Evolutionary conservation across 2,888 invertebrate genomes (phyloP).

Genomic region (Alentia gelatinosa): DNA sequence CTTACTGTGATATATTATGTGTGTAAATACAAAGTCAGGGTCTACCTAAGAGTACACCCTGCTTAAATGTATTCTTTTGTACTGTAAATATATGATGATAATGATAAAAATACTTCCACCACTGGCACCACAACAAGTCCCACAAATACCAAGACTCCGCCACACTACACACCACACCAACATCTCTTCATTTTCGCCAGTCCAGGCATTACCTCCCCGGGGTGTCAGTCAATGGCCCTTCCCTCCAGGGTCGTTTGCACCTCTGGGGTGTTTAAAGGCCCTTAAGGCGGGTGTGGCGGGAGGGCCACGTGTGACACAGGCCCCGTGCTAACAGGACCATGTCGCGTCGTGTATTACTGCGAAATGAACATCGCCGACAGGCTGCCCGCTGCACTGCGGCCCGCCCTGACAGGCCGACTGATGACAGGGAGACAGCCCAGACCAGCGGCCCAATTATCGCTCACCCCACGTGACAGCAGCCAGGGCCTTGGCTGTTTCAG

Average conservation of each 20-base stretch:
- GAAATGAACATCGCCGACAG: slow-evolving; percentile 36
- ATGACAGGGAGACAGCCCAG: slow-evolving; percentile 35
- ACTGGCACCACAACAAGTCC: too few relatives aligned
- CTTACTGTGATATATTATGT: too few relatives aligned
- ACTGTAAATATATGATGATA: too few relatives aligned
- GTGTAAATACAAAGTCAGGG: too few relatives aligned
- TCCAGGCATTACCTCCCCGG: too few relatives aligned
- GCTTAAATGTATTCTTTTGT: too few relatives aligned
- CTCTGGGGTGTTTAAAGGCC: background rate
- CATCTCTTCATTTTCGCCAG: too few relatives aligned
- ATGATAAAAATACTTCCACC: too few relatives aligned
- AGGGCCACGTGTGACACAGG: background rate
- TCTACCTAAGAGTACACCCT: too few relatives aligned
- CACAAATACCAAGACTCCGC: too few relatives aligned
- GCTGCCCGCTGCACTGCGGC: background rate
- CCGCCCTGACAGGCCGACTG: background rate
- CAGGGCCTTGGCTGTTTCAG: slow-evolving; percentile 35
- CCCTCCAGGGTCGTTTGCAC: slow-evolving; percentile 16
- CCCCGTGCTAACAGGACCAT: background rate
- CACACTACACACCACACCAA: too few relatives aligned
- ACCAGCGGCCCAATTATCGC: background rate
- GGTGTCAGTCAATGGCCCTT: background rate
- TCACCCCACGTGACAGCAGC: background rate
- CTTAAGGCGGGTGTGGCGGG: background rate
- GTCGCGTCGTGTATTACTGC: slow-evolving; percentile 37